A percentile compares a stretch with the other conserved stretches of the same genome.
These are phyloP conservation scores for Lamellibrachia satsuma DNA, from an alignment of 2,888 invertebrate species.

Conservation along the genomic window DNA sequence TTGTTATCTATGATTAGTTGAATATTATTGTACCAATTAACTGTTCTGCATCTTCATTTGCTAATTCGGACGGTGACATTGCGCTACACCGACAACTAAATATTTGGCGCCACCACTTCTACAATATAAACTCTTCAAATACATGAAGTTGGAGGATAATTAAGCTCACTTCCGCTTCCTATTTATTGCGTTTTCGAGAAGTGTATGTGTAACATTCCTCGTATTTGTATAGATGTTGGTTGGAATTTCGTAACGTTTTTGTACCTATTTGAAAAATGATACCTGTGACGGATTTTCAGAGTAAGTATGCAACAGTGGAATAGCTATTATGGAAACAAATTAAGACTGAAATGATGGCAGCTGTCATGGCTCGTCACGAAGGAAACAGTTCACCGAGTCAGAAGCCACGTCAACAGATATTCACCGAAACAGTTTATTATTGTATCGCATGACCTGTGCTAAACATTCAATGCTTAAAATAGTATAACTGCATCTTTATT, in stretches of 20 bases:
- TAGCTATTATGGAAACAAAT: not conserved
- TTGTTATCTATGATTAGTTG: not conserved
- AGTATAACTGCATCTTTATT: not conserved
- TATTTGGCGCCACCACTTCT: not conserved
- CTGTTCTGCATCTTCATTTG: not conserved
- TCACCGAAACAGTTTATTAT: not conserved
- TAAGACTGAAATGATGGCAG: not conserved
- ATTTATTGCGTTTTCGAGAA: not conserved
- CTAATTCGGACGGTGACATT: not conserved
- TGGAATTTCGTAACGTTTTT: not conserved
- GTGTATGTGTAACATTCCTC: not conserved
- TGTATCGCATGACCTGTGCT: not conserved
- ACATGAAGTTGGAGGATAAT: not conserved
- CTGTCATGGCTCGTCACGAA: not conserved
- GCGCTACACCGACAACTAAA: not conserved
- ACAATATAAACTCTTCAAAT: not conserved
- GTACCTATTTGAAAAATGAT: conserved; percentile 54
- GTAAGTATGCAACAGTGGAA: conserved; percentile 51
- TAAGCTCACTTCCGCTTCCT: not conserved
- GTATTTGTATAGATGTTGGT: not conserved
- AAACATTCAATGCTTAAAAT: not conserved
- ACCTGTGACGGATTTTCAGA: conserved; percentile 67
- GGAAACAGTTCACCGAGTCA: not conserved
- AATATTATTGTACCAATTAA: not conserved
- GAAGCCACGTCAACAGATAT: not conserved